Conservation (phyloP, 2,797 vertebrate genomes). For the Diplodus sargus region DNA sequence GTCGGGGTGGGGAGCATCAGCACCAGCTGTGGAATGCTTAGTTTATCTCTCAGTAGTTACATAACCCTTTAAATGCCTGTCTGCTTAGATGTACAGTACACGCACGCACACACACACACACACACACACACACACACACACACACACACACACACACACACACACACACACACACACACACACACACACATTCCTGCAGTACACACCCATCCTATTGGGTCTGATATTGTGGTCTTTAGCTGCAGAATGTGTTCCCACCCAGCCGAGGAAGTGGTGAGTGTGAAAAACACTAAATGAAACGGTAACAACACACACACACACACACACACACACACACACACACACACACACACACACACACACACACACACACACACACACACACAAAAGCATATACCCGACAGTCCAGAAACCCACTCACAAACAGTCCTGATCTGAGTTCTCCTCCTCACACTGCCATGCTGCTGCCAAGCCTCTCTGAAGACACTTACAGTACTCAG, state of each 20-base stretch:
- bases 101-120: slow-evolving; percentile 10
- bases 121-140: slow-evolving; percentile 10
- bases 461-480: slow-evolving; percentile 26
- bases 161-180: slow-evolving; percentile 21
- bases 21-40: slow-evolving; percentile 68
- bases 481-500: slow-evolving; percentile 13
- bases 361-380: slow-evolving; percentile 3
- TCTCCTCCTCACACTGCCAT: slow-evolving; percentile 23
- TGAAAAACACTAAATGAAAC: slow-evolving; percentile 49
- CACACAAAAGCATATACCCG: slow-evolving; percentile 1
- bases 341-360: slow-evolving; percentile 2
- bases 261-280: slow-evolving; percentile 22
- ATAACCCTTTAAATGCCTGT: slow-evolving; percentile 68
- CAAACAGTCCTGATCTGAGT: slow-evolving; percentile 12
- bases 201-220: slow-evolving; percentile 48
- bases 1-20: slow-evolving; percentile 66
- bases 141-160: slow-evolving; percentile 31
- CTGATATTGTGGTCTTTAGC: slow-evolving; percentile 52
- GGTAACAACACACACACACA: slow-evolving; percentile 1
- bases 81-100: slow-evolving; percentile 15
- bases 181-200: slow-evolving; percentile 15
- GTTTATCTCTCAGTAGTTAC: slow-evolving; percentile 66
- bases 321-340: neutral
- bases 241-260: slow-evolving; percentile 42
- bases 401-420: slow-evolving; percentile 6